Conservation (phyloP, 2,797 vertebrate genomes). For the Thripadectes ignobilis region DNA sequence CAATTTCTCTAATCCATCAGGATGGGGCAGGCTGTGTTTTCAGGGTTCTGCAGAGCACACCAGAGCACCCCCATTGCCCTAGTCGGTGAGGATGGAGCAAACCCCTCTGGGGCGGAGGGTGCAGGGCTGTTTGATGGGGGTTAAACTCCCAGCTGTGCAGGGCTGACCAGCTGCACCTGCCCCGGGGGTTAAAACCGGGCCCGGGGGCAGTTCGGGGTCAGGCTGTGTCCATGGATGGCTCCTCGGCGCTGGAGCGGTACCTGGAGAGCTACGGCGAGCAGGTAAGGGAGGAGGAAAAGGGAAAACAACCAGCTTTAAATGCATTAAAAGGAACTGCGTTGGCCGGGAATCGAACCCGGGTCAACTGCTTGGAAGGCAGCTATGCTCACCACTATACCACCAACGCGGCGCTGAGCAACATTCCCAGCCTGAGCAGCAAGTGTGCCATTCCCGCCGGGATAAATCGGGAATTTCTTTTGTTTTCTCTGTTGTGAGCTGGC, state of each 20-base stretch:
- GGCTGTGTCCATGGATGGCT: conserved; percentile 74
- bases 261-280: conserved; percentile 72
- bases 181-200: not conserved
- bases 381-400: conserved; percentile 68
- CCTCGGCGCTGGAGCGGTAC: conserved; percentile 78
- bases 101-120: not conserved
- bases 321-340: not conserved
- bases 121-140: not conserved
- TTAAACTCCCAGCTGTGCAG: not conserved
- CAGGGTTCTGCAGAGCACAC: too few relatives aligned
- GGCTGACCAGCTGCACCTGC: not conserved
- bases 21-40: too few relatives aligned
- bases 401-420: accelerated
- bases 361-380: conserved; percentile 81
- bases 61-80: accelerated
- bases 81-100: accelerated
- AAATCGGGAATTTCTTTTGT: accelerated
- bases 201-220: accelerated
- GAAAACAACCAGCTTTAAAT: accelerated
- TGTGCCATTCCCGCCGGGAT: accelerated
- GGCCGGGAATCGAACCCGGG: conserved; percentile 79
- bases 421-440: accelerated
- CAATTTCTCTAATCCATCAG: accelerated
- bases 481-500: accelerated
- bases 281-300: accelerated